Conservation (phyloP, 2,797 vertebrate genomes). For the Diglossa cyanea region DNA sequence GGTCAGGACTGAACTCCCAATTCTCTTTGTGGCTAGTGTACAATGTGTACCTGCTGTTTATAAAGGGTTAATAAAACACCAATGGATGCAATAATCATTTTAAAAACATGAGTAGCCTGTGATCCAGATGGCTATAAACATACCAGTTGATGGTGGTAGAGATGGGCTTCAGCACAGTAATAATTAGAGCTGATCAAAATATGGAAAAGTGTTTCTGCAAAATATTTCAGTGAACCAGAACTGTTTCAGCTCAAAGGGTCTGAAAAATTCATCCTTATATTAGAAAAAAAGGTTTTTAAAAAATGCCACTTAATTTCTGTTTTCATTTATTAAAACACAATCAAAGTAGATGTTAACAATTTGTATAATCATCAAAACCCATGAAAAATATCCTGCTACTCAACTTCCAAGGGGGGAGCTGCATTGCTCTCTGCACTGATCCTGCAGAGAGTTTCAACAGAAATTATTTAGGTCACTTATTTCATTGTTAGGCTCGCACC, state of each 20-base stretch:
- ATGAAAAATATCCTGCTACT: not conserved
- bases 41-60: not conserved
- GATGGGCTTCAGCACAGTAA: not conserved
- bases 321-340: not conserved
- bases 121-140: not conserved
- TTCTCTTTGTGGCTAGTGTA: not conserved
- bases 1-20: not conserved
- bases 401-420: not conserved
- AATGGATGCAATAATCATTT: not conserved
- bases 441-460: not conserved
- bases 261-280: not conserved
- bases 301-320: not conserved
- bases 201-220: not conserved
- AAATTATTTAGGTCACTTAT: not conserved
- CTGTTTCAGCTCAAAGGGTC: not conserved
- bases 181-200: not conserved
- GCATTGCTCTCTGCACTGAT: not conserved
- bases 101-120: not conserved
- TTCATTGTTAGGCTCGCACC: not conserved
- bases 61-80: not conserved
- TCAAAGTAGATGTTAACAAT: not conserved
- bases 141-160: not conserved
- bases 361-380: not conserved
- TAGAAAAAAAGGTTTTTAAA: not conserved
- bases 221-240: not conserved